phyloP scores from a whole-genome alignment of 2,888 invertebrate species.

The Microctonus brassicae region DNA sequence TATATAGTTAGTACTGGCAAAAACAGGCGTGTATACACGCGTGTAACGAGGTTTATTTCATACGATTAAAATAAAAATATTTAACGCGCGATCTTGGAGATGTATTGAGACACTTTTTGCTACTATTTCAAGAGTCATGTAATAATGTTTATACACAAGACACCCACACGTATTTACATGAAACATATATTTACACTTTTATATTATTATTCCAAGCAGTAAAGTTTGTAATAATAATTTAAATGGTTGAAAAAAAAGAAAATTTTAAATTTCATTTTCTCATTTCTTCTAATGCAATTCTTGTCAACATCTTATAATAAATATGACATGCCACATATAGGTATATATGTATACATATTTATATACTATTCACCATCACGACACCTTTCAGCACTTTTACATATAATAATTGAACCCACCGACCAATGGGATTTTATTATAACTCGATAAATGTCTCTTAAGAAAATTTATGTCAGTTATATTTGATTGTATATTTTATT shows the following conservation, averaged over 20 bases:
- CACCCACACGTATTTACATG: slow-evolving; percentile 41
- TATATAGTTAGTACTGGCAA: neutral
- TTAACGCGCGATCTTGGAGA: slow-evolving; percentile 46
- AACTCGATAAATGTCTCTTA: slow-evolving; percentile 7
- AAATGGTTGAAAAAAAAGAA: neutral
- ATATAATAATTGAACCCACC: neutral
- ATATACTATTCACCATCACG: neutral
- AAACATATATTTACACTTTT: slow-evolving; percentile 7
- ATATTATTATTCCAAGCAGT: neutral
- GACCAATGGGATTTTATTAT: slow-evolving; percentile 8
- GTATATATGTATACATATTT: neutral
- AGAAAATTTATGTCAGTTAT: slow-evolving; percentile 5
- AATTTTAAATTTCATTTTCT: neutral
- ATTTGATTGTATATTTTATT: neutral
- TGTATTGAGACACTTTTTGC: slow-evolving; percentile 49
- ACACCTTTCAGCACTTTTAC: neutral
- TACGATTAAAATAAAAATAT: slow-evolving; percentile 29
- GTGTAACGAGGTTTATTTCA: slow-evolving; percentile 23
- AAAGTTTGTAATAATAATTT: neutral
- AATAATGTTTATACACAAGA: slow-evolving; percentile 44
- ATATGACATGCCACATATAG: neutral
- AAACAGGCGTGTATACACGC: slow-evolving; percentile 28
- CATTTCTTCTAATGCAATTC: neutral
- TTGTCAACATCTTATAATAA: neutral
- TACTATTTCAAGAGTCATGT: slow-evolving; percentile 45